A percentile compares a stretch with the other conserved stretches of the same genome.
Evolutionary conservation across 2,797 vertebrate species (phyloP).

Genomic region (Sebastes itinus): DNA sequence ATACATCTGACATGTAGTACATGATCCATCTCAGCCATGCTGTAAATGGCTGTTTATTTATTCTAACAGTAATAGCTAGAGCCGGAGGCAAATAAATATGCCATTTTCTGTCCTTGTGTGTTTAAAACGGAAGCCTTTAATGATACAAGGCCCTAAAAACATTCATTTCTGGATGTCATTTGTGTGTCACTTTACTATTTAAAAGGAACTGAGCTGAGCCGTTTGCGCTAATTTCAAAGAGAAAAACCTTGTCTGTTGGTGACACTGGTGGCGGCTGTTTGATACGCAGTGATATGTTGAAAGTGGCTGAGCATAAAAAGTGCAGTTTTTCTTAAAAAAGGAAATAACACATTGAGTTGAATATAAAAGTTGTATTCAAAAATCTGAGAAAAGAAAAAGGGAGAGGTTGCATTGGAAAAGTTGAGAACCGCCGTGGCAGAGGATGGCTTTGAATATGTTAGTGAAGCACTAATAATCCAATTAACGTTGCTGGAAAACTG

Average conservation of each 20-base stretch:
- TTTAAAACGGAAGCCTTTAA: slow-evolving; percentile 7
- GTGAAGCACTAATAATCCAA: not conserved
- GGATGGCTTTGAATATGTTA: not conserved
- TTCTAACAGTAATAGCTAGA: not conserved
- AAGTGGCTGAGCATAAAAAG: not conserved
- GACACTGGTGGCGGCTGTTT: not conserved
- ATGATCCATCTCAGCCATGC: not conserved
- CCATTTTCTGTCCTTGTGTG: not conserved
- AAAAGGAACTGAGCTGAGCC: not conserved
- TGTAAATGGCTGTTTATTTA: slow-evolving; percentile 2
- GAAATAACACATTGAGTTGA: not conserved
- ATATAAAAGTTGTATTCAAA: not conserved
- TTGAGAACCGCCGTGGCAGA: not conserved
- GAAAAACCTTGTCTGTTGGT: not conserved
- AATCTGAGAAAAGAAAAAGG: not conserved
- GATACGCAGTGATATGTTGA: not conserved
- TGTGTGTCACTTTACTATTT: not conserved
- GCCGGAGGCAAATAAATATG: not conserved
- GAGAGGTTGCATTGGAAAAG: not conserved
- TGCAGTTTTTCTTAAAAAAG: not conserved
- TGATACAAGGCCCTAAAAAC: not conserved
- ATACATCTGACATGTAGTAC: not conserved
- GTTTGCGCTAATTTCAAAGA: not conserved
- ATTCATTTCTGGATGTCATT: not conserved
- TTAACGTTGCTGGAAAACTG: not conserved